Evolutionary conservation across 2,113 vertebrate species (phyloP).

Genomic region (Columbina picui): DNA sequence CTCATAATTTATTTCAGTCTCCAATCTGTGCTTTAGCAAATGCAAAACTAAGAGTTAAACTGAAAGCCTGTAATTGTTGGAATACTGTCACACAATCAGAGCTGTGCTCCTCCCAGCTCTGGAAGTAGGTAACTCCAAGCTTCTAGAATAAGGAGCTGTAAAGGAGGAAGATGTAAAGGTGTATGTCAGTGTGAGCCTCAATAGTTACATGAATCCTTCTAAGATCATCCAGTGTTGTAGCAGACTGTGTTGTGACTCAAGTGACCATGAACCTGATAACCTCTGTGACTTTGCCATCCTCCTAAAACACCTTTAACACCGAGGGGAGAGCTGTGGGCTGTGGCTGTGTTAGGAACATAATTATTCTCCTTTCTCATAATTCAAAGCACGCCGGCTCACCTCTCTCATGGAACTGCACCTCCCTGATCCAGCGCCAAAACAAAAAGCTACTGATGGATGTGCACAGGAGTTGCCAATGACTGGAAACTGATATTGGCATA

Average conservation of each 20-base stretch:
- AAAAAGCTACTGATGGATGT: neutral
- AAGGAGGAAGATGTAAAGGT: neutral
- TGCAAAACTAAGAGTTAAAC: neutral
- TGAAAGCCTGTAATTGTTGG: neutral
- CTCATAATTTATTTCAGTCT: neutral
- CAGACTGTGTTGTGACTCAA: neutral
- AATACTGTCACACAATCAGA: neutral
- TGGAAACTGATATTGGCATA: too few relatives aligned
- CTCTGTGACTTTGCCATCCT: neutral
- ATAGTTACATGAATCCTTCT: neutral
- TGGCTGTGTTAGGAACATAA: neutral
- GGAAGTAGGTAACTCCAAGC: neutral
- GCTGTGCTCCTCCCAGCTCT: neutral
- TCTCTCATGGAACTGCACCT: neutral
- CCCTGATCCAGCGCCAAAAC: neutral
- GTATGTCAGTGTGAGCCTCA: neutral
- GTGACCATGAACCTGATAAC: neutral
- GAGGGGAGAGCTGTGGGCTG: neutral
- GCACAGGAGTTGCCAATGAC: neutral
- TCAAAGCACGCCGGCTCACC: neutral
- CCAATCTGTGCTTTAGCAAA: neutral
- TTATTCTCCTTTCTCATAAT: neutral
- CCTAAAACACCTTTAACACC: rapidly evolving
- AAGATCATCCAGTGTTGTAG: neutral
- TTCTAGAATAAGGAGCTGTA: neutral